phyloP scores from a whole-genome alignment of 2,113 vertebrate species.

The Toxotes jaculatrix region DNA sequence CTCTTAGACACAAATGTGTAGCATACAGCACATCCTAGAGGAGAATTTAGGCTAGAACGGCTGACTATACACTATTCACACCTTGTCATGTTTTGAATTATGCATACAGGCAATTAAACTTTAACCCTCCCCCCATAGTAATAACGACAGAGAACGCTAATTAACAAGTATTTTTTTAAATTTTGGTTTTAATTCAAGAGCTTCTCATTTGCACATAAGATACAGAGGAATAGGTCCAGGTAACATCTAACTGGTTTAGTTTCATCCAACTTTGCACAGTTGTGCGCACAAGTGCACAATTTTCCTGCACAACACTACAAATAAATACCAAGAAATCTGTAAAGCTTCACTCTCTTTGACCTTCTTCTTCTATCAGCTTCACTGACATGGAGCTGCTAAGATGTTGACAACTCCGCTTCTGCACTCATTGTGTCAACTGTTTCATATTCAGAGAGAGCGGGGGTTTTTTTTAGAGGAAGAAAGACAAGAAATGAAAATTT shows the following conservation, averaged over 20 bases:
- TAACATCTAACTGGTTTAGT: conserved; percentile 32
- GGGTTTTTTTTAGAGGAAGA: conserved; percentile 12
- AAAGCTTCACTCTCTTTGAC: conserved; percentile 47
- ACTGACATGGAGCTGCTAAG: conserved; percentile 52
- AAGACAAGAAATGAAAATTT: conserved; percentile 44
- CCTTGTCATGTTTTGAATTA: conserved; percentile 67
- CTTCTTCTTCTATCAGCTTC: conserved; percentile 50
- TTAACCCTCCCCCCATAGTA: conserved; percentile 63
- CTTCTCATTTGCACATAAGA: conserved; percentile 42
- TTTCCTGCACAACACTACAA: conserved; percentile 27
- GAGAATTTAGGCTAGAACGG: conserved; percentile 61
- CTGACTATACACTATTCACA: conserved; percentile 67
- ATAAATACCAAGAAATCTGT: conserved; percentile 31
- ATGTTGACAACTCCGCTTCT: conserved; percentile 69
- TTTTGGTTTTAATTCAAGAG: conserved; percentile 49
- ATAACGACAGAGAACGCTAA: conserved; percentile 58
- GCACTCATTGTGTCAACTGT: conserved; percentile 70
- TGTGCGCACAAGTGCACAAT: background rate
- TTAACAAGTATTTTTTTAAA: conserved; percentile 46
- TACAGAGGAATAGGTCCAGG: conserved; percentile 29
- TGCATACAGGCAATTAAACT: conserved; percentile 71
- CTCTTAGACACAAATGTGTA: conserved; percentile 38
- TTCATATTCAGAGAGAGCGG: conserved; percentile 32
- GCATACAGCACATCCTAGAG: conserved; percentile 75
- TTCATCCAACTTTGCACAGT: conserved; percentile 24